Percentiles rank a stretch among this genome's conserved stretches.
These are phyloP conservation scores for Basileuterus tristriatus DNA, from an alignment of 2,797 vertebrate species.

Conservation along the genomic window DNA sequence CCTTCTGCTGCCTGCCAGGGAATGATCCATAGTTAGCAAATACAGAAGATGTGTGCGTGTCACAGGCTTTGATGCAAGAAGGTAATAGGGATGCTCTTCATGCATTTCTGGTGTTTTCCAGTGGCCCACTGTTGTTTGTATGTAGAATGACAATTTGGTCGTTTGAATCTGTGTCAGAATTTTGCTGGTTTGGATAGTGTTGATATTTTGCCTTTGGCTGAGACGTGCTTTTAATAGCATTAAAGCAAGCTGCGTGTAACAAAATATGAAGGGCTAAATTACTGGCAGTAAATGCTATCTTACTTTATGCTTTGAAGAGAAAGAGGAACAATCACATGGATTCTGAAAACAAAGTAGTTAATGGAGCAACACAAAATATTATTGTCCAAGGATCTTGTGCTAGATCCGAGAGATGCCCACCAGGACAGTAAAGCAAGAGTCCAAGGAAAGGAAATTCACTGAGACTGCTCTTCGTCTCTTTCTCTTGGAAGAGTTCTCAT, in stretches of 20 bases:
- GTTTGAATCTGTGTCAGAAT: not conserved
- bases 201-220: not conserved
- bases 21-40: rapidly evolving
- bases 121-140: not conserved
- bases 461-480: not conserved
- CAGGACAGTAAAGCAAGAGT: not conserved
- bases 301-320: not conserved
- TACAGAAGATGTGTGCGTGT: not conserved
- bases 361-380: not conserved
- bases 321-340: not conserved
- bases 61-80: not conserved
- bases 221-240: not conserved
- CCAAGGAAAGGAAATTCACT: not conserved
- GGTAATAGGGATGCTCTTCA: not conserved
- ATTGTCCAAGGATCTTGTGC: not conserved
- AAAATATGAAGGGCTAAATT: not conserved
- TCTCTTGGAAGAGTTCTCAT: not conserved
- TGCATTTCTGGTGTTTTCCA: not conserved
- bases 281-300: not conserved
- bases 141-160: not conserved
- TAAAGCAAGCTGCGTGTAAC: not conserved
- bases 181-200: not conserved
- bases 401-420: not conserved
- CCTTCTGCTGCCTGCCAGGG: not conserved
- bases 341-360: not conserved